Percentiles rank a stretch among this genome's conserved stretches.
phyloP scores from a whole-genome alignment of 2,797 vertebrate genomes.

The Centropyge bicolor region DNA sequence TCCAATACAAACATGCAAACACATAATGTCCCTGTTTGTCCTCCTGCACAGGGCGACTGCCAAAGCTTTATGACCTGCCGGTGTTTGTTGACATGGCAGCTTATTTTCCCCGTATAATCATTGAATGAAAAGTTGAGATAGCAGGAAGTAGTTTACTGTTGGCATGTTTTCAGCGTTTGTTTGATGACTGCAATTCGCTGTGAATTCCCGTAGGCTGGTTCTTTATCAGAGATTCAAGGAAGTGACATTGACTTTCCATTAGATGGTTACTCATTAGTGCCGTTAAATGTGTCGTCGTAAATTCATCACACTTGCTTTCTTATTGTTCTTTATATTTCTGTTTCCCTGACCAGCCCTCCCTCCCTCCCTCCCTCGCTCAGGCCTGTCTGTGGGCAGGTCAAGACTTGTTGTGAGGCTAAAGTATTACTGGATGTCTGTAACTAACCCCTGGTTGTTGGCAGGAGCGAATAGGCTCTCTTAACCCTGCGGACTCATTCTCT shows the following conservation, averaged over 20 bases:
- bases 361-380: slow-evolving; percentile 3
- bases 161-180: slow-evolving; percentile 4
- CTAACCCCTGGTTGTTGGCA: slow-evolving; percentile 18
- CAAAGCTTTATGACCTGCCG: slow-evolving; percentile 14
- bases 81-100: slow-evolving; percentile 55
- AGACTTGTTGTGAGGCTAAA: slow-evolving; percentile 39
- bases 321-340: neutral
- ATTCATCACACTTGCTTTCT: neutral
- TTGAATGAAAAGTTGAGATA: slow-evolving; percentile 3
- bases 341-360: neutral
- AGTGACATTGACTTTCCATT: slow-evolving; percentile 20
- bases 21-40: slow-evolving; percentile 35
- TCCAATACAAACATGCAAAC: slow-evolving; percentile 8
- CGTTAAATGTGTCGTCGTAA: slow-evolving; percentile 22
- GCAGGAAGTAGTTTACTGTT: slow-evolving; percentile 26
- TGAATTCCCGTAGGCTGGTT: slow-evolving; percentile 18
- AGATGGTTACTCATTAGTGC: slow-evolving; percentile 10
- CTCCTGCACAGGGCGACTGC: slow-evolving; percentile 8
- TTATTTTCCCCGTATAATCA: slow-evolving; percentile 10
- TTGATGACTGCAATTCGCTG: slow-evolving; percentile 14
- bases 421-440: slow-evolving; percentile 27
- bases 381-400: slow-evolving; percentile 23
- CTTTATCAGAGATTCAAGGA: slow-evolving; percentile 22
- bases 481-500: slow-evolving; percentile 27
- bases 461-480: slow-evolving; percentile 10